A percentile compares a stretch with the other conserved stretches of the same genome.
These are phyloP conservation scores for Xestia c-nigrum DNA, from an alignment of 2,888 invertebrate species.

Conservation along the genomic window DNA sequence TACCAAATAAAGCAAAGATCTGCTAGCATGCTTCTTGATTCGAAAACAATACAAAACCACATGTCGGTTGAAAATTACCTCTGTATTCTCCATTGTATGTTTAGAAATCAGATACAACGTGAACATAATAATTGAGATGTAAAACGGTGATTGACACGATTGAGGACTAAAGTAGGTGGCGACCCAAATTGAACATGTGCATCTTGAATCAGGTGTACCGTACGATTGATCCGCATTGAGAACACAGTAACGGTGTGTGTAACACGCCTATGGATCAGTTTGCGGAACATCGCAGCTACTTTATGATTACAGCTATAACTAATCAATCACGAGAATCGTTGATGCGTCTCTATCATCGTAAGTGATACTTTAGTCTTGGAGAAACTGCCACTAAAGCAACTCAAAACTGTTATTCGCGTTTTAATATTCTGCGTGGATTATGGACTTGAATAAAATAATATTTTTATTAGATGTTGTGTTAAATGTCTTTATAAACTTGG, in stretches of 20 bases:
- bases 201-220: constrained; percentile 82
- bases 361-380: constrained; percentile 28
- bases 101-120: constrained; percentile 49
- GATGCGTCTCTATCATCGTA: constrained; percentile 19
- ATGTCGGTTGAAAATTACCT: constrained; percentile 13
- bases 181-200: constrained; percentile 75
- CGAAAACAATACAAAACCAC: constrained; percentile 31
- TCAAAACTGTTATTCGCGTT: background rate
- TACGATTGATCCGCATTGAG: constrained; percentile 82
- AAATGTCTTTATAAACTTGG: background rate
- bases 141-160: constrained; percentile 55
- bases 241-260: constrained; percentile 79
- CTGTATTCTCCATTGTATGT: constrained; percentile 33
- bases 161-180: constrained; percentile 67
- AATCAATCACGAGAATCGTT: constrained; percentile 42
- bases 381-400: background rate
- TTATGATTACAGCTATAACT: constrained; percentile 48
- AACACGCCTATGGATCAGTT: constrained; percentile 70
- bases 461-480: background rate
- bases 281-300: constrained; percentile 69
- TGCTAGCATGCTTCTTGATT: background rate
- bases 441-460: constrained; percentile 3
- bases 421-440: background rate
- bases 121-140: constrained; percentile 52
- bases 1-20: background rate